Evolutionary conservation across 2,888 invertebrate species (phyloP), one percentile per base, ranked within the genome.

Genomic region (Microplitis manilae): DNA sequence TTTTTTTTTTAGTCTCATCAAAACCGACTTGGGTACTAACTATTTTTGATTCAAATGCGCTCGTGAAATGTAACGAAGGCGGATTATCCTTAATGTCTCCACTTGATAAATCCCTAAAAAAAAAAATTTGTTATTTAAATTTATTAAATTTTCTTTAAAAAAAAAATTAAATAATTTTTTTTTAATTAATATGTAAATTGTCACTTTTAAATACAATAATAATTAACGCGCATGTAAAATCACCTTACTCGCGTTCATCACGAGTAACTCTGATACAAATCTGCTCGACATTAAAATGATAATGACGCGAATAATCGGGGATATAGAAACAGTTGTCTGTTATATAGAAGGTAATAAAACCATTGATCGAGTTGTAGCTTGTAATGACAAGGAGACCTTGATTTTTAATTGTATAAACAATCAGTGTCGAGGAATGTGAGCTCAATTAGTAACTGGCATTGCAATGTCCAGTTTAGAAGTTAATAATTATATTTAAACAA

Each of bases 391-490:
- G 17, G 68, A 77, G 82, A 79, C 82, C 80, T 81, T 83, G 77
- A 50, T 17, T 76, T 77, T 77, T 72, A 76, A 80, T 73, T 75
- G 76, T 77, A 81, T 81, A 82, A 85, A 82, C 83, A 83, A 83
- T 83, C 81, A 77, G 79, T 79, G 81, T 77, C 40, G 72, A 79
- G 78, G 79, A 81, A 81, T 79, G 80, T 81, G 76, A 79, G 73
- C 64, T 73, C 85, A 87, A 87, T 87, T 86, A 86, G 80, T 81
- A 77, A 78, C 76, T 73, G 75, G 70, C 75, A 75, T 74, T 79
- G 59, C 73, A 9, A 60, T 39, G 39, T 69, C 30, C 68, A 61
- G 61, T 60, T 60, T 41, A 62, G 61, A 13, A 76, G 69, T 70
- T 71, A 17, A 40, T 38, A 70, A 72, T 68, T 67, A 70, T 75